Base-by-base conservation (phyloP, 2,888 invertebrate species). In the Phytoseiulus persimilis region DNA sequence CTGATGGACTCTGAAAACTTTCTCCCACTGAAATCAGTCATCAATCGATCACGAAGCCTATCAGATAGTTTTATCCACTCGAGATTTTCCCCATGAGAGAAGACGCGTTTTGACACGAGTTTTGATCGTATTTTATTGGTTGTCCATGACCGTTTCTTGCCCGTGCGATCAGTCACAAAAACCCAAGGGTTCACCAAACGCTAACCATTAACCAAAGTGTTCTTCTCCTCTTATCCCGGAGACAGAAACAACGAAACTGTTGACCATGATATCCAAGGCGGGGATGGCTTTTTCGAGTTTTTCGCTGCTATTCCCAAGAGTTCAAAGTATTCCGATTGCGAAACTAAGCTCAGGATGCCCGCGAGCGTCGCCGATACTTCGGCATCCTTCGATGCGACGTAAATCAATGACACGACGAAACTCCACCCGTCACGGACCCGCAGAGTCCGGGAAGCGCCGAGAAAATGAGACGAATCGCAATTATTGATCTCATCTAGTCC, bases 201-300 rank as follows among this genome's bases (percentile, higher is more conserved):
- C 65, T 65, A 65, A 65, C 65, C 65, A 65, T 65, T 65, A 65
- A 65, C 65, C 65, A 65, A 65, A 65, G 65, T 65, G 65, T 65
- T 65, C 65, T 65, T 65, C 65, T 65, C 65, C 28, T 65, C 65
- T 65, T 65, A 28, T 65, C 65, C 65, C 65, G 65, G 65, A 65
- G 65, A 65, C 65, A 65, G 65, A 65, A 18, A 65, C 65, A 65
- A 65, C 65, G 65, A 65, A 65, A 65, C 65, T 65, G 65, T 65
- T 65, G 65, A 65, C 65, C 65, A 65, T 65, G 65, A 65, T 28
- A 65, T 23, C 65, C 65, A 39, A 28, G 28, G 18, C 23, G 18
- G 65, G 65, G 18, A 65, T 65, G 18, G 65, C 28, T 14, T 65
- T 39, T 39, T 39, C 39, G 39, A 39, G 3, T 28, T 1, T 65